A percentile compares a stretch with the other conserved stretches of the same genome.
phyloP scores from a whole-genome alignment of 2,113 vertebrate species.

The Sinocyclocheilus maitianheensis region DNA sequence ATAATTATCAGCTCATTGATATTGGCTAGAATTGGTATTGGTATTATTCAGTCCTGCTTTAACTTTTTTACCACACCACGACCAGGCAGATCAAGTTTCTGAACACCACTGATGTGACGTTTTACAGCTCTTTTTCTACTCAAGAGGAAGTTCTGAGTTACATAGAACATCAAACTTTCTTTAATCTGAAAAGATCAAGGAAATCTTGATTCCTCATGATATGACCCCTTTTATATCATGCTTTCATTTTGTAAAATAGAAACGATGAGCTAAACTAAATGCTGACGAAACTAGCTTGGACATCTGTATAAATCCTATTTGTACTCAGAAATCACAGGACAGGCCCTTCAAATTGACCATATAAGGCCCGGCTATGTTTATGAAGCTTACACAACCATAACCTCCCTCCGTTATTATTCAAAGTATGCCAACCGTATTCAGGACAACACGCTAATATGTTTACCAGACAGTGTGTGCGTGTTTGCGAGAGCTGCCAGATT shows the following conservation, averaged over 20 bases:
- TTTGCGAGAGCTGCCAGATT: neutral
- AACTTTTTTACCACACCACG: neutral
- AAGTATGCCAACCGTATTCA: neutral
- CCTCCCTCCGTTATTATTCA: neutral
- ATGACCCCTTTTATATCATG: neutral
- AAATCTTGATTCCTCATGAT: neutral
- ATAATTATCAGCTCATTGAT: too few relatives aligned
- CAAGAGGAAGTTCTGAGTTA: neutral
- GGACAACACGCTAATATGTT: neutral
- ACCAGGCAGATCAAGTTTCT: neutral
- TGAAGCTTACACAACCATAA: constrained; percentile 11
- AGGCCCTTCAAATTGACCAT: neutral
- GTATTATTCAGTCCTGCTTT: neutral
- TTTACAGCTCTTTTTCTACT: neutral
- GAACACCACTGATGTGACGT: neutral
- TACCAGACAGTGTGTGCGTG: neutral
- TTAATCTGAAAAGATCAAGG: neutral
- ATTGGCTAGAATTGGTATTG: too few relatives aligned
- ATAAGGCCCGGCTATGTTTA: neutral
- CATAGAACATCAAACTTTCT: neutral
- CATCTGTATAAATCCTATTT: neutral
- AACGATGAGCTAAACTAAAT: neutral
- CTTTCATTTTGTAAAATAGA: neutral
- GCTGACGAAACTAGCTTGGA: neutral
- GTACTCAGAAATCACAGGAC: neutral